Evolutionary conservation across 2,797 vertebrate genomes (phyloP).

Genomic region (Nannoperca australis): DNA sequence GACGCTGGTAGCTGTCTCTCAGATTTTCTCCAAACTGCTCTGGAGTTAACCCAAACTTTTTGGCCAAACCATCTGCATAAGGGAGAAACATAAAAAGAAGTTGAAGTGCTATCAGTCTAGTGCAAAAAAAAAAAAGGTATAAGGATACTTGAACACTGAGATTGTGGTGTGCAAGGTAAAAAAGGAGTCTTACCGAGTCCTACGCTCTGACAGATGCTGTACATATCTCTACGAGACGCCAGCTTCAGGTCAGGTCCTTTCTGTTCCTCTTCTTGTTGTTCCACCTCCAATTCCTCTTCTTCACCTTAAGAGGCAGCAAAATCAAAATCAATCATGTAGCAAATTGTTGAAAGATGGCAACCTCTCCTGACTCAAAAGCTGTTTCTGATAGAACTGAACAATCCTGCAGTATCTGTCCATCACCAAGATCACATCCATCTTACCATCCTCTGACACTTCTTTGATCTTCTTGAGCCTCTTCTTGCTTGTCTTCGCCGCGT

Average conservation of each 20-base stretch:
- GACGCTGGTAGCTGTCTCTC: constrained; percentile 98
- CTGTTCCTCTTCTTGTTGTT: constrained; percentile 93
- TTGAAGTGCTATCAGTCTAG: not conserved
- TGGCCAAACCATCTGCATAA: constrained; percentile 92
- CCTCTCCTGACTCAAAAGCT: not conserved
- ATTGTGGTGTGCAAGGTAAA: not conserved
- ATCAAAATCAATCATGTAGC: not conserved
- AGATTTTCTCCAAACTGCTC: constrained; percentile 99
- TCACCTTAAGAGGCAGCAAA: constrained; percentile 82
- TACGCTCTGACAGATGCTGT: constrained; percentile 96
- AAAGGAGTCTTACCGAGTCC: constrained; percentile 90
- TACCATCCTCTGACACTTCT: constrained; percentile 92
- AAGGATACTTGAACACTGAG: not conserved
- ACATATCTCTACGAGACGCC: constrained; percentile 98
- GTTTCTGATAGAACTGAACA: not conserved
- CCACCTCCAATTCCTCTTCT: constrained; percentile 83
- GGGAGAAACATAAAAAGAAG: not conserved
- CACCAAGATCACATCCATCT: constrained; percentile 2
- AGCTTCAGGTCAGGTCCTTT: constrained; percentile 97
- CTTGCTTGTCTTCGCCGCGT: constrained; percentile 91
- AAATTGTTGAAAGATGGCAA: not conserved
- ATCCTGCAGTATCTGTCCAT: not conserved
- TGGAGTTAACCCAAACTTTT: constrained; percentile 98
- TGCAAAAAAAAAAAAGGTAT: too few species aligned
- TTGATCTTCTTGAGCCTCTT: constrained; percentile 94